These are phyloP conservation scores for Ascaphus truei DNA, from an alignment of 2,113 vertebrate genomes.

Conservation along the genomic window DNA sequence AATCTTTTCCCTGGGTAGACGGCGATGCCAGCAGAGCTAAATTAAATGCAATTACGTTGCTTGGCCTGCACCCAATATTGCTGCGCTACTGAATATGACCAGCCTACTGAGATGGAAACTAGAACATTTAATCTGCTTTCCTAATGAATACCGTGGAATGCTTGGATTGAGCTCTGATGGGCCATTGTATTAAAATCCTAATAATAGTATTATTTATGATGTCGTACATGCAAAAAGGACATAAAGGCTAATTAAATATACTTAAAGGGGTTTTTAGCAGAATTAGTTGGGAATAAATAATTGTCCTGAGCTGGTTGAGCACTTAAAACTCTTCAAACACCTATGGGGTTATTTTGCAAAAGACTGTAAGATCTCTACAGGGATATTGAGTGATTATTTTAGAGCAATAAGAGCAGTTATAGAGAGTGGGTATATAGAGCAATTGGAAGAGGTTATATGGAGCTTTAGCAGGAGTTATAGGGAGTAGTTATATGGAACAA, in stretches of 20 bases:
- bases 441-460: no score
- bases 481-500: no score
- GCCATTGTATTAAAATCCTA: slow-evolving; percentile 29
- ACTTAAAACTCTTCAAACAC: slow-evolving; percentile 12
- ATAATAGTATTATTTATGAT: slow-evolving; percentile 36
- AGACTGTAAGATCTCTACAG: not conserved
- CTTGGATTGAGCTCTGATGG: slow-evolving; percentile 23
- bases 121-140: slow-evolving; percentile 27
- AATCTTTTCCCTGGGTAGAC: not conserved
- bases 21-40: slow-evolving; percentile 7
- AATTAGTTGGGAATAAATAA: slow-evolving; percentile 31
- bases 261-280: slow-evolving; percentile 27
- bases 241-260: slow-evolving; percentile 35
- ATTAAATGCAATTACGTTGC: slow-evolving; percentile 24
- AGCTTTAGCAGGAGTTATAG: no score
- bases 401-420: no score
- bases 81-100: not conserved
- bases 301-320: slow-evolving; percentile 17
- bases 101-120: slow-evolving; percentile 14
- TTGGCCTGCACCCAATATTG: slow-evolving; percentile 23
- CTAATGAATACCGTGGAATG: slow-evolving; percentile 19
- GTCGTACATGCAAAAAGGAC: slow-evolving; percentile 17
- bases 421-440: no score
- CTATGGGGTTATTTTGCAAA: slow-evolving; percentile 2
- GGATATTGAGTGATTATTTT: no score